Evolutionary conservation across 2,888 invertebrate species (phyloP), one percentile per base, ranked within the genome.

Genomic region (Macrosiphum euphorbiae): DNA sequence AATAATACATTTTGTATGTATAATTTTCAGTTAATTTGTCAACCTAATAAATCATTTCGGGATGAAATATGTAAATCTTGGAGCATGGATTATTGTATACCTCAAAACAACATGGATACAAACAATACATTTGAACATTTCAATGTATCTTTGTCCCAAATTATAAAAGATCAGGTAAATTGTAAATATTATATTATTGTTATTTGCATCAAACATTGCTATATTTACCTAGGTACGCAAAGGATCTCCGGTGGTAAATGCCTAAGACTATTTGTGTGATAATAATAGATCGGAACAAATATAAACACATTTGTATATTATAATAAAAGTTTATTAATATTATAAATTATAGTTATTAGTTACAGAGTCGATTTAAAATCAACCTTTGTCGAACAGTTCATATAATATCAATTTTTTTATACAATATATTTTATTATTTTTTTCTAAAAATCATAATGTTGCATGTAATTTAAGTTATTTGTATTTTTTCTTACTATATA

Each of bases 11-110:
- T 44, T 87, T 58, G 44, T 90, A 13, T 85, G 0, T 41, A 13
- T 50, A 0, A 28, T 55, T 92, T 55, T n/a, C 44, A 92, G 92
- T 88, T 92, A 20, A n/a, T n/a, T n/a, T 92, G 92, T 52, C 41
- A 88, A 55, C 28, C 88, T 55, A 88, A 88, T 41, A 55, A 88
- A 92, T 35, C 5, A n/a, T 88, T 92, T 50, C 24, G 88, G n/a
- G 78, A 88, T 13, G 88, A 92, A 55, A 92, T 84, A 16, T 88
- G 92, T 44, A 44, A 41, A 55, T 88, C 55, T 88, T 88, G 92
- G 92, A 84, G 88, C 26, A 26, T 47, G 24, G 88, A 88, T 78
- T 88, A 88, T 88, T 88, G 88, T 92, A 26, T 20, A 55, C 16
- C 61, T 26, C 8, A 26, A 20, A 61, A 92, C 7, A n/a, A 50